Percentiles rank a stretch among this genome's conserved stretches.
These are phyloP conservation scores for Polyommatus icarus DNA, from an alignment of 2,888 invertebrate genomes.

Conservation along the genomic window DNA sequence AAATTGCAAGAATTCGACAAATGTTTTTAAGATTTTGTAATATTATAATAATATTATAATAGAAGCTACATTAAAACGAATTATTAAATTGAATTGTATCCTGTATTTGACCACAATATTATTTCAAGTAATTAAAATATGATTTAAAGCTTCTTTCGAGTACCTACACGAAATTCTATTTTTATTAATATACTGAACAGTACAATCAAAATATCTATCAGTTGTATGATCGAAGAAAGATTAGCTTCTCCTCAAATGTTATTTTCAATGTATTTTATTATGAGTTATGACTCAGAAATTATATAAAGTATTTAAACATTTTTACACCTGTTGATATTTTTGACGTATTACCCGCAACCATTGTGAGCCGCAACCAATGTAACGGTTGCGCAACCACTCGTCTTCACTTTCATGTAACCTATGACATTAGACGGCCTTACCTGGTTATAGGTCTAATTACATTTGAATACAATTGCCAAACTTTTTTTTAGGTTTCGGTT, in stretches of 20 bases:
- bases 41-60: no score
- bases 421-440: slow-evolving; percentile 48
- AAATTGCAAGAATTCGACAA: not conserved
- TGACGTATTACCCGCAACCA: slow-evolving; percentile 46
- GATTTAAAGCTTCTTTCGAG: no score
- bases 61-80: no score
- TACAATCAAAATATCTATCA: not conserved
- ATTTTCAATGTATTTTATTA: not conserved
- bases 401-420: slow-evolving; percentile 53
- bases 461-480: slow-evolving; percentile 3
- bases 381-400: slow-evolving; percentile 48
- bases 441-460: slow-evolving; percentile 29
- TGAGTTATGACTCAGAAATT: not conserved
- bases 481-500: not conserved
- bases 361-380: slow-evolving; percentile 45
- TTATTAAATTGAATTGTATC: no score
- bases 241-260: not conserved
- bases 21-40: no score
- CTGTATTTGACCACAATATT: no score
- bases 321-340: slow-evolving; percentile 31
- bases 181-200: no score
- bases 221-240: not conserved
- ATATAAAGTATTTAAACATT: slow-evolving; percentile 25
- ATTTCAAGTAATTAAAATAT: no score
- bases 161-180: no score